Base-by-base conservation (phyloP, 2,888 invertebrate genomes). In the Agelastica alni region DNA sequence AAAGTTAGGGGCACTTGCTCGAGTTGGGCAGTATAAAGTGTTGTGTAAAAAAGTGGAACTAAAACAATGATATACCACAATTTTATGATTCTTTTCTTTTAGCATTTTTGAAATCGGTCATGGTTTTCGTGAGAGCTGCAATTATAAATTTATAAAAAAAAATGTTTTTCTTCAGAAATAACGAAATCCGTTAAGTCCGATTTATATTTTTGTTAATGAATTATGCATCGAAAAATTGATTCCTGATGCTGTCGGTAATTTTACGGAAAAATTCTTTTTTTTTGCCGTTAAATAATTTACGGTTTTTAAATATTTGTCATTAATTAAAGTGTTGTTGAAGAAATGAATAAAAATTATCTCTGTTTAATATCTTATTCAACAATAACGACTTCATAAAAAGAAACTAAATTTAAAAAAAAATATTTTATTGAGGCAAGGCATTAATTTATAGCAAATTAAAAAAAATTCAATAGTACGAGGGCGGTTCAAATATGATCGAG, bases 41-140 rank as follows among this genome's bases (percentile, higher is more conserved):
- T 16, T 16, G 6, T 36, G n/a, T 14, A 17, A 36, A 39, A 12
- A 20, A 17, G 20, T 12, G 20, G 17, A 39, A 39, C 37, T 39
- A 12, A 39, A 20, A 18, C 10, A 20, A 20, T 18, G 37, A 39
- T 18, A 39, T 39, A 7, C 6, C 7, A 12, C 20, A 5, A 4
- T 20, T 39, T 20, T 36, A 2, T 12, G 2, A 39, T 20, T 39
- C 10, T 10, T 39, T 20, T 39, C 20, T 39, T 39, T 20, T 26
- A 26, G 3, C 12, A 20, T 20, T 20, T 39, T n/a, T 18, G 3
- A 12, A 39, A 39, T 39, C 20, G 12, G 37, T 6, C 20, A 39
- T 39, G 37, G 37, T 39, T 39, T 34, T 39, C n/a, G 6, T 39
- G 37, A 20, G 37, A 20, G 20, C 17, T 20, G 37, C 37, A 12